These are phyloP conservation scores for Euglossa dilemma DNA, from an alignment of 1,140 invertebrate species.

Conservation along the genomic window DNA sequence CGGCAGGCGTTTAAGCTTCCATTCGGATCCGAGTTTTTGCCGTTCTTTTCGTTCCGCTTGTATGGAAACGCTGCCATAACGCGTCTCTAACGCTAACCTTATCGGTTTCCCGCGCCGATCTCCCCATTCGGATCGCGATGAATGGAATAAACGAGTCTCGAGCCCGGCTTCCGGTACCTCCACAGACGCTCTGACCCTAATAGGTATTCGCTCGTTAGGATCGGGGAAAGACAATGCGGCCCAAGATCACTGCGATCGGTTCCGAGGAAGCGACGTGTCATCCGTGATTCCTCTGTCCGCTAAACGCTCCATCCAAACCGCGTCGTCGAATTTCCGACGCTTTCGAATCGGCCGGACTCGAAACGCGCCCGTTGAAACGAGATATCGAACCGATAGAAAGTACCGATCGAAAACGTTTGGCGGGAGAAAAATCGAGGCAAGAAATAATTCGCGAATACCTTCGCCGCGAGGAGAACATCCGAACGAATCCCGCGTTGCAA, in stretches of 20 bases:
- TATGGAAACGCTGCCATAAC: slow-evolving; percentile 28
- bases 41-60: slow-evolving; percentile 38
- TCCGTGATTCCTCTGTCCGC: slow-evolving; percentile 25
- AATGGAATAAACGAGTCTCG: slow-evolving; percentile 48
- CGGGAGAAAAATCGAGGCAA: not conserved
- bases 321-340: not conserved
- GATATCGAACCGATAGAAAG: not conserved
- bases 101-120: slow-evolving; percentile 17
- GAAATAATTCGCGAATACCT: not conserved
- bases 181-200: slow-evolving; percentile 70
- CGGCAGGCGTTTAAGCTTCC: not conserved
- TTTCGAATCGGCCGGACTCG: not conserved
- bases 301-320: not conserved
- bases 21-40: not conserved
- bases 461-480: not conserved
- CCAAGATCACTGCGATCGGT: slow-evolving; percentile 18
- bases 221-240: slow-evolving; percentile 47
- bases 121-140: slow-evolving; percentile 43
- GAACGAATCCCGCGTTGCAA: not conserved
- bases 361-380: not conserved
- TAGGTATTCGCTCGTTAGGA: slow-evolving; percentile 48
- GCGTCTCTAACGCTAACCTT: slow-evolving; percentile 32
- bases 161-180: slow-evolving; percentile 65
- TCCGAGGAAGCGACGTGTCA: slow-evolving; percentile 51
- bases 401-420: not conserved